Evolutionary conservation across 1,140 invertebrate genomes (phyloP).

Genomic region (Octopus bimaculoides): DNA sequence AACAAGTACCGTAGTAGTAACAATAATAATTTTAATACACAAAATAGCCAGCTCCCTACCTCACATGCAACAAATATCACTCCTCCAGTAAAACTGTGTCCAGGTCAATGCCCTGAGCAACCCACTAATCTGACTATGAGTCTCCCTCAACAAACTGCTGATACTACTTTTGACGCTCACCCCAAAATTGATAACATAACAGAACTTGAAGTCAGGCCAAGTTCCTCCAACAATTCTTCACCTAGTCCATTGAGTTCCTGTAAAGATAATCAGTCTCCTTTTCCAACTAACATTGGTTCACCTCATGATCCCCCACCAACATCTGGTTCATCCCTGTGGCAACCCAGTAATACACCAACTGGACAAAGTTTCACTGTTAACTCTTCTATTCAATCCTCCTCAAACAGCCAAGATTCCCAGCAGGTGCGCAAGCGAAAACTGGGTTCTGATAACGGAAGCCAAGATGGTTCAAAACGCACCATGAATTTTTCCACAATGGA

Average conservation of each 20-base stretch:
- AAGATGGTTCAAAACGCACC: background rate
- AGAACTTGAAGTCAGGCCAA: too few species aligned
- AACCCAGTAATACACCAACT: background rate
- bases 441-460: background rate
- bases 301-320: background rate
- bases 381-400: background rate
- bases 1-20: too few species aligned
- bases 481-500: background rate
- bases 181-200: too few species aligned
- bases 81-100: background rate
- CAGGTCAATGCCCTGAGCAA: too few species aligned
- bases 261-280: background rate
- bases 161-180: too few species aligned
- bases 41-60: background rate
- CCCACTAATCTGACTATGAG: too few species aligned
- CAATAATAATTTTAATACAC: too few species aligned
- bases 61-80: background rate
- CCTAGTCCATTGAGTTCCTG: background rate
- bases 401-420: background rate
- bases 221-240: background rate
- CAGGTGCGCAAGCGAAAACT: conserved; percentile 10
- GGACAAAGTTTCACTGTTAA: background rate
- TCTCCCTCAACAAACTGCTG: too few species aligned
- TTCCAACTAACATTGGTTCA: background rate
- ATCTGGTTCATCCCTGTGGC: background rate